Evolutionary conservation across 2,888 invertebrate genomes (phyloP).

Genomic region (Athalia cordata): DNA sequence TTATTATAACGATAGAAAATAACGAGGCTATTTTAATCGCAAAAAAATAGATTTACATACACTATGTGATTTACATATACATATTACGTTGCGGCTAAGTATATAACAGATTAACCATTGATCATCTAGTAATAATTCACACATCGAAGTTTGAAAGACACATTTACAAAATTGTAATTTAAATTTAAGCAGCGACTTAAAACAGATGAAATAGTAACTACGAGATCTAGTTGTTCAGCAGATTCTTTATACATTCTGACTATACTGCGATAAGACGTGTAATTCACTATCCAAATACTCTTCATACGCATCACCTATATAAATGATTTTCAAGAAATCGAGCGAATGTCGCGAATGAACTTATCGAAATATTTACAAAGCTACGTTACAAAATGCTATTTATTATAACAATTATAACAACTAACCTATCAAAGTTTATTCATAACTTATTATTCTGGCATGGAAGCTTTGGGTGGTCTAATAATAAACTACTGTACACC

Average conservation of each 20-base stretch:
- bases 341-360: conserved; percentile 9
- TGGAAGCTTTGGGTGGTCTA: conserved; percentile 30
- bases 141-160: not conserved
- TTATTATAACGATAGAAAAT: conserved; percentile 10
- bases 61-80: not conserved
- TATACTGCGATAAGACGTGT: no score
- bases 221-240: not conserved
- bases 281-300: not conserved
- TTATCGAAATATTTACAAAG: conserved; percentile 35
- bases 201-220: not conserved
- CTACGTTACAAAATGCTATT: conserved; percentile 34
- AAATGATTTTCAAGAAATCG: not conserved
- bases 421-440: conserved; percentile 30
- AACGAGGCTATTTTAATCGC: not conserved
- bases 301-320: not conserved
- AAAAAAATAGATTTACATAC: not conserved
- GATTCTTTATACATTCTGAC: not conserved
- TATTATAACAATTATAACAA: conserved; percentile 27
- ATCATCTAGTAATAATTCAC: no score
- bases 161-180: not conserved
- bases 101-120: no score
- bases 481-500: conserved; percentile 33
- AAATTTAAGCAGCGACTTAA: not conserved
- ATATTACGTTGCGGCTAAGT: not conserved
- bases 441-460: conserved; percentile 35